Base-by-base conservation (phyloP, 35 echinoderm and acorn worm species). In the Ophioderma brevispina region DNA sequence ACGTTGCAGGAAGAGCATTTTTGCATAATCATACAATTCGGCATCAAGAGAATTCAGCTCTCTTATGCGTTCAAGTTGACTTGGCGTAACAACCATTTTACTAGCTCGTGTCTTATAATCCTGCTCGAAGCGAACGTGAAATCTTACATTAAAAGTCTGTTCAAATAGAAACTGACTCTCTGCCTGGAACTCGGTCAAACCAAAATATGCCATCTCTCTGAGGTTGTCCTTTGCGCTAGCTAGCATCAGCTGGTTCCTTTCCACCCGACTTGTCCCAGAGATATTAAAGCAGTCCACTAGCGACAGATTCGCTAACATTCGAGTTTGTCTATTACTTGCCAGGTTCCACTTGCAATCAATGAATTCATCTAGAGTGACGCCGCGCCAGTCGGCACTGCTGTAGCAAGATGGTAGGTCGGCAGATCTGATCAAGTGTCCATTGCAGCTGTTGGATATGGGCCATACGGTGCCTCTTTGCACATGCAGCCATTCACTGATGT, bases 141-240 rank as follows among this genome's bases (percentile, higher is more conserved):
- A 99, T 35, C 88, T 84, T 38, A 99, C 52, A 21, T 78, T 78
- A 55, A 99, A 99, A 0, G 97, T 99, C 39, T 90, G 40, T 55
- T 99, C 97, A 87, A 99, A 99, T 64, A 99, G 83, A 78, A 87
- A 86, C 90, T 99, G 97, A 14, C 82, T 90, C 32, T 95, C 87
- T 2, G 80, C 80, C 64, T 99, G 97, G 87, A 80, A 93, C 77
- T 99, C 97, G 17, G 91, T 91, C 63, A 99, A 31, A 33, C 97
- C 97, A 36, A 99, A 99, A 36, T 90, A 99, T 0, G 97, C 93
- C 36, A 99, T 81, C 35, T 85, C 56, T 35, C 85, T 40, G 31
- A 99, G 80, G 37, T 99, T 99, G 19, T 70, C 40, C 39, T 95
- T 99, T 18, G 97, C 97, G 70, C 93, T 95, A 39, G 86, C 87